Conservation (phyloP, 2,888 invertebrate species). For the Drosophila planitibia region DNA sequence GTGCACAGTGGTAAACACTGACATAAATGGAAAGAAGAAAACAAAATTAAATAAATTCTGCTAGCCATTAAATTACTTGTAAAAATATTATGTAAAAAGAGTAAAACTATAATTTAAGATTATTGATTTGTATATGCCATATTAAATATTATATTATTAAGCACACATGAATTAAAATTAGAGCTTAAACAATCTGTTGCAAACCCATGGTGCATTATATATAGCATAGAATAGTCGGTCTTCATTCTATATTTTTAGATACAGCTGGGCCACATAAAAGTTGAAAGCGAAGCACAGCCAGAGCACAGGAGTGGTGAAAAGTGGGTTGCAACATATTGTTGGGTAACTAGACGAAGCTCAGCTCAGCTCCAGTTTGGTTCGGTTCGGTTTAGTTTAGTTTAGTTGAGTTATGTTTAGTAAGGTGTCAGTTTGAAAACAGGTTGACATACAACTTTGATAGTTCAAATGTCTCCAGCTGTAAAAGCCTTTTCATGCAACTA, state of each 20-base stretch:
- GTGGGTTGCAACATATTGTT: slow-evolving; percentile 32
- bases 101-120: background rate
- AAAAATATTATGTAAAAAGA: background rate
- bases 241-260: slow-evolving; percentile 61
- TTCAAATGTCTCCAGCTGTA: slow-evolving; percentile 65
- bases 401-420: slow-evolving; percentile 9
- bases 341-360: slow-evolving; percentile 8
- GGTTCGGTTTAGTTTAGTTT: slow-evolving; percentile 22
- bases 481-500: slow-evolving; percentile 11
- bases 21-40: no score
- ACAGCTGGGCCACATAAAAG: slow-evolving; percentile 36
- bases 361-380: slow-evolving; percentile 22
- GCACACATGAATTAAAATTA: no score
- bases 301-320: background rate
- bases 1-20: slow-evolving; percentile 30
- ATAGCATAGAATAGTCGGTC: background rate
- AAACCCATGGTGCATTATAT: slow-evolving; percentile 15
- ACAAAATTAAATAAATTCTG: background rate
- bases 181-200: background rate
- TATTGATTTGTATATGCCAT: no score
- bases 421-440: slow-evolving; percentile 64
- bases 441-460: slow-evolving; percentile 66
- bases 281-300: slow-evolving; percentile 15
- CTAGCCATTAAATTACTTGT: background rate
- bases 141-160: no score